phyloP scores from a whole-genome alignment of 92 coral and sea anemone genomes.

The Palythoa grandiflora region DNA sequence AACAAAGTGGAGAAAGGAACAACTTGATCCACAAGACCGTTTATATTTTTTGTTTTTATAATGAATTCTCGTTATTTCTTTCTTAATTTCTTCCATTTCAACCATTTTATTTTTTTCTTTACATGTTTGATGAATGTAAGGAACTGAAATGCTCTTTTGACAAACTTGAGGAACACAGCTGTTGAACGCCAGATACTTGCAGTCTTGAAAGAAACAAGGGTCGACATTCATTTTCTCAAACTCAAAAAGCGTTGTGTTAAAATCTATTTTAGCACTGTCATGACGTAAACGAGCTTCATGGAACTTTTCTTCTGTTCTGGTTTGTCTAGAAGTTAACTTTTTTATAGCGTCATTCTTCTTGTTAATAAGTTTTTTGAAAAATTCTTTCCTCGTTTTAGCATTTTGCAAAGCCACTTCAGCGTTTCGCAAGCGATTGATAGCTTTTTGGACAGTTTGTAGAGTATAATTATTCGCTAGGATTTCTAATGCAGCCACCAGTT shows the following conservation, averaged over 20 bases:
- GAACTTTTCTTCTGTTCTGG: neutral
- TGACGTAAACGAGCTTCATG: conserved; percentile 51
- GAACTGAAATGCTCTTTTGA: neutral
- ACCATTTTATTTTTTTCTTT: neutral
- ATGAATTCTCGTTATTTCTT: neutral
- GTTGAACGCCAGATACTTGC: conserved; percentile 29
- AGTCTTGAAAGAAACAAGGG: conserved; percentile 36
- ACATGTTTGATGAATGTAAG: conserved; percentile 35
- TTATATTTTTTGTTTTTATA: neutral
- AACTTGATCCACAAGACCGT: neutral
- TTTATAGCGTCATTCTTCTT: conserved; percentile 5
- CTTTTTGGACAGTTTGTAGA: conserved; percentile 1
- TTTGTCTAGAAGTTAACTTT: neutral
- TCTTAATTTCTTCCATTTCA: neutral
- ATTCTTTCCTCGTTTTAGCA: conserved; percentile 26
- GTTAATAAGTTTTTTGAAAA: neutral
- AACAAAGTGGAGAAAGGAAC: neutral
- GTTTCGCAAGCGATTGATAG: conserved; percentile 40
- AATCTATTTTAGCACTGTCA: conserved; percentile 32
- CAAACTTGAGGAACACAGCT: conserved; percentile 52
- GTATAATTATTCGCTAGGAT: conserved; percentile 43
- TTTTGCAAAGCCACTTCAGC: conserved; percentile 36
- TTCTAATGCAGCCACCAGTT: conserved; percentile 41
- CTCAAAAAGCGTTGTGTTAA: conserved; percentile 28
- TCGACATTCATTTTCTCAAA: neutral